Evolutionary conservation across 2,113 vertebrate genomes (phyloP), one percentile per base, ranked within the genome.

Genomic region (Oncorhynchus tshawytscha): DNA sequence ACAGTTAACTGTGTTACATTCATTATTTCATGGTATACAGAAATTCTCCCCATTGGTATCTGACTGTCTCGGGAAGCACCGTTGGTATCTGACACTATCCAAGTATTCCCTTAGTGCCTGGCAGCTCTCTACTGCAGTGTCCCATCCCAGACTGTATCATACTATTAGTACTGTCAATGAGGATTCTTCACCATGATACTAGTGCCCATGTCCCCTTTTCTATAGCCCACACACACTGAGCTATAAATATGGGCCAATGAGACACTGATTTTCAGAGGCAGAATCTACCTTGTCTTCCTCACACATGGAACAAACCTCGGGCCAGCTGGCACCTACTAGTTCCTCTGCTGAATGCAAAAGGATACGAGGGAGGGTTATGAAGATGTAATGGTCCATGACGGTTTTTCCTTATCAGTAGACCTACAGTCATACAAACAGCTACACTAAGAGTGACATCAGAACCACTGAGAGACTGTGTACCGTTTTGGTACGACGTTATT

Each of bases 151-250:
- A 39, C 62, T 45, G 27, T 24, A 48, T 64, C 20, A 24, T 48
- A 3, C 34, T 66, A 72, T 20, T 20, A 68, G 64, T 59, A 15
- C 67, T 49, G 59, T 67, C n/a, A 72, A 67, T 20, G 51, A 70
- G 31, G 67, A 83, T 62, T 81, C 73, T 72, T 85, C 57, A 75
- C 77, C 51, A 57, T 81, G 79, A 80, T 25, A 59, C 25, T 27
- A 20, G 3, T 78, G 67, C 48, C 29, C 39, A 49, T 70, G 69
- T 80, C 60, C 74, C 67, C 69, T 66, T 39, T 66, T 39, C 67
- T 74, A 69, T 60, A 31, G 49, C 71, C 29, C 27, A 70, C 18
- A 59, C 77, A 29, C 39, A 54, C 60, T 74, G 39, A 11, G 65
- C 59, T 29, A 75, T 64, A 78, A 59, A 83, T 70, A 72, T 62